phyloP scores from a whole-genome alignment of 2,888 invertebrate species.

The Hydroisotoma schaefferi region DNA sequence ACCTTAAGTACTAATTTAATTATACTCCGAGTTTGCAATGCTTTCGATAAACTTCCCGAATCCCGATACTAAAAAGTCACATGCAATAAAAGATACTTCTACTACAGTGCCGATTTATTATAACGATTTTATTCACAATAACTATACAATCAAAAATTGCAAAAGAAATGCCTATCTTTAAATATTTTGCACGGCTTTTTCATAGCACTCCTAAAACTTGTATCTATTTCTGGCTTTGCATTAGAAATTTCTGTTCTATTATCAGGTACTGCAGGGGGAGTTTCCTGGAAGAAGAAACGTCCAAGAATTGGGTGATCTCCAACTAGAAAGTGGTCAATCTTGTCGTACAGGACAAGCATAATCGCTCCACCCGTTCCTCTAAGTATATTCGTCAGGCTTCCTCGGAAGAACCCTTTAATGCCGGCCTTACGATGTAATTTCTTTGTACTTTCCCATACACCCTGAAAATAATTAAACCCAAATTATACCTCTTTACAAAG shows the following conservation, averaged over 20 bases:
- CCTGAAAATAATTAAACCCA: background rate
- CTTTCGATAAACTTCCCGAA: too few relatives aligned
- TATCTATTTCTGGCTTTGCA: conserved; percentile 8
- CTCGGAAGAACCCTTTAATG: conserved; percentile 34
- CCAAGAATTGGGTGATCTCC: background rate
- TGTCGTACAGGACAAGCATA: conserved; percentile 31
- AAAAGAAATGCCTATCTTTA: conserved; percentile 4
- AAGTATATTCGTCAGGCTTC: conserved; percentile 24
- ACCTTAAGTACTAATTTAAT: too few relatives aligned
- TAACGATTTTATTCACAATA: background rate
- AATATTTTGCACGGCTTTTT: conserved; percentile 5
- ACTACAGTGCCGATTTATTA: too few relatives aligned
- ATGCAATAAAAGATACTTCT: too few relatives aligned
- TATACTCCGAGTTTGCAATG: too few relatives aligned
- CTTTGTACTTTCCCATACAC: conserved; percentile 16
- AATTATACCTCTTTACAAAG: background rate
- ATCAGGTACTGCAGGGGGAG: background rate
- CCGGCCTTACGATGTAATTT: conserved; percentile 25
- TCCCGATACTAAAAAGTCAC: too few relatives aligned
- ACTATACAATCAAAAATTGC: conserved; percentile 9
- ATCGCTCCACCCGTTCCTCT: conserved; percentile 38
- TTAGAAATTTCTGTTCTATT: background rate
- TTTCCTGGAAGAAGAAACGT: conserved; percentile 2
- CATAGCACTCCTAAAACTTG: background rate
- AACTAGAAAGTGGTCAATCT: conserved; percentile 16